Conservation (phyloP, 1,140 invertebrate genomes). For the Melitaea cinxia region DNA sequence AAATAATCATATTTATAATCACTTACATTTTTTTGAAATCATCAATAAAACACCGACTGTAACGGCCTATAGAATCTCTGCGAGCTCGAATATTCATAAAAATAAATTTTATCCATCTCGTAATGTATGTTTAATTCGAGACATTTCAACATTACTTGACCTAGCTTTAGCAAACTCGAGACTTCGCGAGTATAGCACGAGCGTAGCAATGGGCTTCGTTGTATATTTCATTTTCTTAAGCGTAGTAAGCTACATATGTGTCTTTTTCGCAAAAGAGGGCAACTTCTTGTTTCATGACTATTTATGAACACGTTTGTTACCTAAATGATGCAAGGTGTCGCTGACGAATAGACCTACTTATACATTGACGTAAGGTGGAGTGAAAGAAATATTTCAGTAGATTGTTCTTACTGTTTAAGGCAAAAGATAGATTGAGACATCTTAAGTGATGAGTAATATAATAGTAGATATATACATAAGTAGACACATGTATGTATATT, state of each 20-base stretch:
- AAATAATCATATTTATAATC: too few relatives aligned
- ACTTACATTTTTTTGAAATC: too few relatives aligned
- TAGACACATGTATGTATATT: too few relatives aligned
- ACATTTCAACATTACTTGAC: conserved; percentile 28
- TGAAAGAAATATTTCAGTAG: neutral
- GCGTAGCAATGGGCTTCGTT: conserved; percentile 17
- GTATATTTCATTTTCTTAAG: conserved; percentile 34
- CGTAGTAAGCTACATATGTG: conserved; percentile 19
- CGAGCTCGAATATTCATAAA: neutral
- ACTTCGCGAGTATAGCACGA: conserved; percentile 10
- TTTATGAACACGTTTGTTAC: conserved; percentile 27
- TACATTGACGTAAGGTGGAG: neutral
- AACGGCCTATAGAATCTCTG: neutral
- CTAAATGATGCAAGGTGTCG: conserved; percentile 8
- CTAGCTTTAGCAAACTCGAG: conserved; percentile 28
- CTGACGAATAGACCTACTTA: conserved; percentile 1
- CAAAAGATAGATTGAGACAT: too few relatives aligned
- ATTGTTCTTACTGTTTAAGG: too few relatives aligned
- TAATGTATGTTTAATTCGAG: conserved; percentile 13
- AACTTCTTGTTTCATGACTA: conserved; percentile 28
- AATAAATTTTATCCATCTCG: neutral
- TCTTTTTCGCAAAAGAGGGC: conserved; percentile 29
- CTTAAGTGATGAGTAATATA: too few relatives aligned
- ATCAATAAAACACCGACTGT: too few relatives aligned
- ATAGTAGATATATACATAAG: too few relatives aligned